Conservation (phyloP, 2,888 invertebrate species). For the Nephrotoma appendiculata region DNA sequence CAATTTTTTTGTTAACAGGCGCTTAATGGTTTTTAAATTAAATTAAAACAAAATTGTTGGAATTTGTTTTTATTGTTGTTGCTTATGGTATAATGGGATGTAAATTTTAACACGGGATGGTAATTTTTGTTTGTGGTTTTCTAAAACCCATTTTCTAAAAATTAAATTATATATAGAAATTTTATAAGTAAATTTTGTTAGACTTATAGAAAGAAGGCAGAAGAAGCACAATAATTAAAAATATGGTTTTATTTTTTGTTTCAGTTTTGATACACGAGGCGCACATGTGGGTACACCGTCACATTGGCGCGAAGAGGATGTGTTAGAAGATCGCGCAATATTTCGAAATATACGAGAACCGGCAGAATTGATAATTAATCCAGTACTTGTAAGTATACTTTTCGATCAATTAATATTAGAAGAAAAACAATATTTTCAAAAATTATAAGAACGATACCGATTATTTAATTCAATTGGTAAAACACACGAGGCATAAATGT, state of each 20-base stretch:
- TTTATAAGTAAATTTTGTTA: no score
- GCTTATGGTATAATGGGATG: background rate
- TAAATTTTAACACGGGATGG: background rate
- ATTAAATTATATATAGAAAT: no score
- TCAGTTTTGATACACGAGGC: constrained; percentile 45
- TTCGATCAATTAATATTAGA: no score
- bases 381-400: constrained; percentile 34
- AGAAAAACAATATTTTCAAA: no score
- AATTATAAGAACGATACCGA: no score
- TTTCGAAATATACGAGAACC: constrained; percentile 43
- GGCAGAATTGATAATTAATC: constrained; percentile 43
- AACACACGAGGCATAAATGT: no score
- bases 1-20: background rate
- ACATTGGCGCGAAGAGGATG: constrained; percentile 46
- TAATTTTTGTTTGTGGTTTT: background rate
- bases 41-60: background rate
- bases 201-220: no score
- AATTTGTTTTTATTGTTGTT: background rate
- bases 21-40: background rate
- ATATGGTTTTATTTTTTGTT: constrained; percentile 6
- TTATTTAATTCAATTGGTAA: no score
- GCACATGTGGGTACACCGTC: constrained; percentile 41
- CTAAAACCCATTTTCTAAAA: background rate
- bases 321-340: constrained; percentile 42
- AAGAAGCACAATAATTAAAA: background rate